Percentiles rank a stretch among this genome's conserved stretches.
phyloP scores from a whole-genome alignment of 2,888 invertebrate species.

The Polia nebulosa region DNA sequence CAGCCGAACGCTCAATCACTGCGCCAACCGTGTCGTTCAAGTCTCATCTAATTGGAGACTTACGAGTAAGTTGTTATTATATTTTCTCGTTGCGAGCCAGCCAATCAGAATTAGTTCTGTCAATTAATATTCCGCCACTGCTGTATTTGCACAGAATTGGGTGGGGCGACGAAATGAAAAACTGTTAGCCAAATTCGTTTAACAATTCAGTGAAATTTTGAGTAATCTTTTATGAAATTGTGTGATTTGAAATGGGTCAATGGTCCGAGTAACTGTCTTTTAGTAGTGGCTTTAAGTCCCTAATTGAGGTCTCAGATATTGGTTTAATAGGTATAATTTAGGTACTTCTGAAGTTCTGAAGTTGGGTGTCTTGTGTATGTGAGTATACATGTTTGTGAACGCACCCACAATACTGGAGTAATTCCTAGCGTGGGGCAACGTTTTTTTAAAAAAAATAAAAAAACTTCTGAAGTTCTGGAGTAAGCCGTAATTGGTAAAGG shows the following conservation, averaged over 20 bases:
- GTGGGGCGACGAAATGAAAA: slow-evolving; percentile 43
- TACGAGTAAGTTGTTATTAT: slow-evolving; percentile 75
- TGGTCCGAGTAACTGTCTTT: slow-evolving; percentile 52
- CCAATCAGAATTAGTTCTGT: slow-evolving; percentile 64
- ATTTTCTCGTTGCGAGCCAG: slow-evolving; percentile 59
- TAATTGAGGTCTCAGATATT: slow-evolving; percentile 32
- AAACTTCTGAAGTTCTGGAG: not conserved
- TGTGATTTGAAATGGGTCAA: slow-evolving; percentile 49
- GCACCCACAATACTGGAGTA: too few species aligned
- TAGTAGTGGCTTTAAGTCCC: slow-evolving; percentile 39
- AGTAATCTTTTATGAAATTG: slow-evolving; percentile 55
- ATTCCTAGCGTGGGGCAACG: too few species aligned
- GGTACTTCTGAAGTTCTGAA: not conserved
- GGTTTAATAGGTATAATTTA: not conserved
- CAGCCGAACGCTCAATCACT: too few species aligned
- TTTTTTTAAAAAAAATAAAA: too few species aligned
- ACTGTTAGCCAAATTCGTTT: slow-evolving; percentile 41
- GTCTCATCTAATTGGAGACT: slow-evolving; percentile 84
- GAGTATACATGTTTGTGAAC: too few species aligned
- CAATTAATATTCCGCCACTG: slow-evolving; percentile 70
- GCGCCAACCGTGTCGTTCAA: too few species aligned
- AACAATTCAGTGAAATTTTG: slow-evolving; percentile 55
- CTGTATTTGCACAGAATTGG: slow-evolving; percentile 54
- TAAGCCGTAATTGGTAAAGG: too few species aligned
- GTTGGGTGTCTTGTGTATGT: too few species aligned